Evolutionary conservation across 2,888 invertebrate genomes (phyloP), one percentile per base, ranked within the genome.

Genomic region (Cosmopolites sordidus): DNA sequence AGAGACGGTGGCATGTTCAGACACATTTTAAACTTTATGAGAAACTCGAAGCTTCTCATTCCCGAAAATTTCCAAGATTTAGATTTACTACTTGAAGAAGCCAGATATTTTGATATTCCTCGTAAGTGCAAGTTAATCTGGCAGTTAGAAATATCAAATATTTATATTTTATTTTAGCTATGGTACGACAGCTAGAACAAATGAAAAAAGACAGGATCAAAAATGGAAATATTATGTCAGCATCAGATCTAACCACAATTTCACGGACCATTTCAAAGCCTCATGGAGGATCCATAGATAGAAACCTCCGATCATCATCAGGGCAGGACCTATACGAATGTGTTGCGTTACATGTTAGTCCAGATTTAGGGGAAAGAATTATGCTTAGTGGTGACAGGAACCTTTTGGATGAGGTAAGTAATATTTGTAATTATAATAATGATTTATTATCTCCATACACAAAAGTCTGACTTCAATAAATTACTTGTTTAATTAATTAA

Each of bases 1-100:
- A 83, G 98, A 43, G 98, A 99, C 72, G 97, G 98, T 2, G 91
- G 89, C 62, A 92, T 96, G 89, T 99, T 99, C 78, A 84, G 97
- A 16, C 95, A 98, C 74, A 92, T 99, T 68, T 81, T 99, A 59
- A 97, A 97, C 78, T 99, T 92, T 74, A 85, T 99, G 82, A 83
- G 98, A 66, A 92, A 94, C 73, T 89, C 91, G 55, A 84, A 87
- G 65, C 82, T 96, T 48, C 78, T 92, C 58, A 83, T 97, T 64
- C 92, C 96, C 0, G 86, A 87, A 16, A 86, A 90, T 72, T 97
- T 96, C 74, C 79, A 83, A 18, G 89, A 94, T 70, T 74, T 90
- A 61, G 94, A 96, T 66, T 79, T 96, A 61, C 78, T 97, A 45
- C 73, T 92, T 40, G 92, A 93, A 68, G 97, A 97, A 74, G 94